Evolutionary conservation across 2,797 vertebrate species (phyloP), one percentile per base, ranked within the genome.

Genomic region (Aeoliscus strigatus): DNA sequence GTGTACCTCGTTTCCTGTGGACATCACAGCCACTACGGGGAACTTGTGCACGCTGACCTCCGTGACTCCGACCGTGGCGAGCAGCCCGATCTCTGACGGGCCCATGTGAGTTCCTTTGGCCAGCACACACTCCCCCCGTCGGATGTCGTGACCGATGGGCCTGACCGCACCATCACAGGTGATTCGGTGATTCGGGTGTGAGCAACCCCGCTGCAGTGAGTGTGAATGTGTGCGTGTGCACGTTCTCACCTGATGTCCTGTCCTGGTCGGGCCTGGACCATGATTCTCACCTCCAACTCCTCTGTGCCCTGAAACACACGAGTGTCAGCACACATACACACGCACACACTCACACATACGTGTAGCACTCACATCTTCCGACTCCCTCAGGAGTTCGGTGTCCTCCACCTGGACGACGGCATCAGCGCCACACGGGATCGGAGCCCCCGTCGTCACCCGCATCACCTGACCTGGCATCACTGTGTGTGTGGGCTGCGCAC

Each of bases 391-490:
- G 66, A 99, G 91, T 80, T 99, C 96, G 0, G 96, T 99, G 60
- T 99, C 95, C 81, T 99, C 96, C 62, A 99, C 94, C 81, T 97
- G 95, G 32, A 99, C 96, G 33, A 99, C 96, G 14, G 96, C 96
- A 43, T 99, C 96, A 40, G 96, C 96, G 70, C 96, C 96, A 26
- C 96, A 99, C 14, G 96, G 96, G 72, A 99, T 98, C 13, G 96
- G 96, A 75, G 96, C 95, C 28, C 96, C 96, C 0, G 96, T 98
- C 72, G 95, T 99, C 80, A 98, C 96, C 24, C 96, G 86, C 96
- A 99, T 99, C 80, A 98, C 96, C 84, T 98, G 96, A 44, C 96
- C 96, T 15, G 96, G 96, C 96, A 99, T 99, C 80, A 99, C 96
- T 52, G 96, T 99, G 83, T 96, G 95, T 70, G 92, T 97, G 32